These are phyloP conservation scores for Hippolais icterina DNA, from an alignment of 2,113 vertebrate genomes.

Conservation along the genomic window DNA sequence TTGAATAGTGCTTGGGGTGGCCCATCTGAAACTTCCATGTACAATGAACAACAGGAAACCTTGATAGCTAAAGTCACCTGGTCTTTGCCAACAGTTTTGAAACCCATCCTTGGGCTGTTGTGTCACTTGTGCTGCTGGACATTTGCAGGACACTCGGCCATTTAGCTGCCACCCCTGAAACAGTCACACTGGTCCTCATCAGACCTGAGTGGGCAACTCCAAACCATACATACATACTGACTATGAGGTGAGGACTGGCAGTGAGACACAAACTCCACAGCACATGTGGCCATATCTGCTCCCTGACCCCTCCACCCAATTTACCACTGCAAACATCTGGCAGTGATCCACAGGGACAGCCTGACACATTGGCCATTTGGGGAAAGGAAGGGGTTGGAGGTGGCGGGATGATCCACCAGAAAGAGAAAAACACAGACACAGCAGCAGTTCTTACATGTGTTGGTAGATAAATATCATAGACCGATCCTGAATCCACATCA, in stretches of 20 bases:
- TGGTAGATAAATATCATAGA: conserved; percentile 98
- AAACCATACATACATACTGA: not conserved
- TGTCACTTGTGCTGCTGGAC: not conserved
- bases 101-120: not conserved
- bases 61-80: not conserved
- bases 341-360: not conserved
- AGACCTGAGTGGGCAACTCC: not conserved
- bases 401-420: not conserved
- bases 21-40: not conserved
- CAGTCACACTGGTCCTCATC: not conserved
- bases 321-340: not conserved
- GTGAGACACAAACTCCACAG: not conserved
- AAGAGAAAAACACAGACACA: not conserved
- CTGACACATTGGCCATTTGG: not conserved
- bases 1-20: not conserved
- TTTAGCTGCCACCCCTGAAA: not conserved
- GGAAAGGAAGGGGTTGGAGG: not conserved
- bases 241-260: not conserved
- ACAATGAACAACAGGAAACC: not conserved
- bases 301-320: not conserved
- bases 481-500: conserved; percentile 95
- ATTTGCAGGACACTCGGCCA: fast-evolving
- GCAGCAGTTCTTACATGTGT: conserved; percentile 87
- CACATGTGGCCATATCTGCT: not conserved
- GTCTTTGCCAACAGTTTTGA: not conserved